A percentile compares a stretch with the other conserved stretches of the same genome.
These are phyloP conservation scores for Andricus quercusramuli DNA, from an alignment of 2,888 invertebrate species.

Conservation along the genomic window DNA sequence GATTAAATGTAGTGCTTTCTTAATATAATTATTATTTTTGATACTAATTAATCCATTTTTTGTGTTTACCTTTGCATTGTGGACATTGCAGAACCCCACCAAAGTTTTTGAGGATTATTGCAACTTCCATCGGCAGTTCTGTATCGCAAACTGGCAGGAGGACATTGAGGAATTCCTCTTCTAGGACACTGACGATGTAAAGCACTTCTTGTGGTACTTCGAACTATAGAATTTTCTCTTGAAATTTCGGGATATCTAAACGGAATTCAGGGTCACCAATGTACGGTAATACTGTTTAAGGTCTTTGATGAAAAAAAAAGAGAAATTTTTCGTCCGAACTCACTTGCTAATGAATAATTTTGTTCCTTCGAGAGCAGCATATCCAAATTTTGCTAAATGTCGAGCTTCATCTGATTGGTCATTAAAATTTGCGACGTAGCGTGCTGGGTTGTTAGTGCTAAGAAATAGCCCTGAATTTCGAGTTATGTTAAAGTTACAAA, in stretches of 20 bases:
- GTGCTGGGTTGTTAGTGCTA: conserved; percentile 83
- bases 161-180: conserved; percentile 84
- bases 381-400: conserved; percentile 83
- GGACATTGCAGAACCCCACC: conserved; percentile 91
- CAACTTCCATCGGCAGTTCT: conserved; percentile 94
- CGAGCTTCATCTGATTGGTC: conserved; percentile 83
- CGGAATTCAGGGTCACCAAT: neutral
- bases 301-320: neutral
- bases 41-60: neutral
- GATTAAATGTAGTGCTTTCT: too few relatives aligned
- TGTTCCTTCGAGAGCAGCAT: conserved; percentile 85
- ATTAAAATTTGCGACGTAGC: conserved; percentile 86
- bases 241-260: conserved; percentile 66
- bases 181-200: conserved; percentile 85
- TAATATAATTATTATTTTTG: neutral
- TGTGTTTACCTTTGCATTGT: conserved; percentile 83
- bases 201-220: conserved; percentile 72
- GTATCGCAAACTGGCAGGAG: conserved; percentile 84
- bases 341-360: conserved; percentile 65
- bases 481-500: neutral
- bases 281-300: neutral
- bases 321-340: neutral
- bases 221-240: conserved; percentile 58
- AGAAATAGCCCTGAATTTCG: conserved; percentile 82
- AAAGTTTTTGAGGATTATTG: conserved; percentile 88